Conservation (phyloP, 2,888 invertebrate species). For the Syritta pipiens region DNA sequence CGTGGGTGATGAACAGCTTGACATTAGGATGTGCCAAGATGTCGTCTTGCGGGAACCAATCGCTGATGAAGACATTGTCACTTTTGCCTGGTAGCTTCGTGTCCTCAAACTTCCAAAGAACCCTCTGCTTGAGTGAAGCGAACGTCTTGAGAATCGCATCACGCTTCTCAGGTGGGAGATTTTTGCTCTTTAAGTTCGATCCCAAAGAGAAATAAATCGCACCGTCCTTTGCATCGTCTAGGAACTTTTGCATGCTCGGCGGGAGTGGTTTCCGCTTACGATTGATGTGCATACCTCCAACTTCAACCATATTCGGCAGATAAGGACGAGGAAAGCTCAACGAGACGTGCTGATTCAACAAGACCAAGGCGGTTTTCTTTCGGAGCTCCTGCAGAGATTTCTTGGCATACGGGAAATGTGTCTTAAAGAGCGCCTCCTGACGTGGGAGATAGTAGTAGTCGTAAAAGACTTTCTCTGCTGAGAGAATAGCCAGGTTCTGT, state of each 20-base stretch:
- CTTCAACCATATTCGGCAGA: conserved; percentile 78
- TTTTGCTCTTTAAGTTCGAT: conserved; percentile 75
- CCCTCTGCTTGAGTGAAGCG: conserved; percentile 75
- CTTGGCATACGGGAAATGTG: conserved; percentile 74
- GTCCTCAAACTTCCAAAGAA: conserved; percentile 80
- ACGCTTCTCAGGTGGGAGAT: conserved; percentile 73
- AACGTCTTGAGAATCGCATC: conserved; percentile 73
- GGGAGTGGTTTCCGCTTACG: conserved; percentile 74
- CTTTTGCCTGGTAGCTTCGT: conserved; percentile 74
- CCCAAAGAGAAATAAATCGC: conserved; percentile 80
- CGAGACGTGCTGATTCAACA: conserved; percentile 77
- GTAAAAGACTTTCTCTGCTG: conserved; percentile 71
- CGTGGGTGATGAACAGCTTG: conserved; percentile 80
- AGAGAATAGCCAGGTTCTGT: conserved; percentile 73
- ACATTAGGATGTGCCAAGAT: conserved; percentile 80
- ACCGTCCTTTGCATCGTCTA: conserved; percentile 78
- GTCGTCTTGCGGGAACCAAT: conserved; percentile 80
- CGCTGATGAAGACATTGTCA: conserved; percentile 76
- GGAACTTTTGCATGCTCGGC: conserved; percentile 76
- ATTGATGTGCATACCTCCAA: conserved; percentile 79
- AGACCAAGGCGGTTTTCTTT: conserved; percentile 74
- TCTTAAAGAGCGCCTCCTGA: conserved; percentile 73
- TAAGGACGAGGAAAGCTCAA: conserved; percentile 76
- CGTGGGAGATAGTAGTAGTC: conserved; percentile 74
- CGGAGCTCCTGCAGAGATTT: conserved; percentile 72